Percentiles rank a stretch among this genome's conserved stretches.
Conservation (phyloP, 2,888 invertebrate species). For the Tenthredo amoena region DNA sequence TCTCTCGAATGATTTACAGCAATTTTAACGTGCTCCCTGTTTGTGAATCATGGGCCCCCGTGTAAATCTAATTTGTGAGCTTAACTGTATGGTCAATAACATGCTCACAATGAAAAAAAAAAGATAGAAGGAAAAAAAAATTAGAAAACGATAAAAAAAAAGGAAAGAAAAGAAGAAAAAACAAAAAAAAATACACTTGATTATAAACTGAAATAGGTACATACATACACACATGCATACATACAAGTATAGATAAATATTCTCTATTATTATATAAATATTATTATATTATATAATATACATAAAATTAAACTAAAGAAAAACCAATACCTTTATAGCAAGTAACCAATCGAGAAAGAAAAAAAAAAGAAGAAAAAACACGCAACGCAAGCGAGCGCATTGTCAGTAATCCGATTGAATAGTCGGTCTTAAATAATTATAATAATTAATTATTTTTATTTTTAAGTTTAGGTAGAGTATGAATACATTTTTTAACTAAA, state of each 20-base stretch:
- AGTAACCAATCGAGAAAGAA: slow-evolving; percentile 62
- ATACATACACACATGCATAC: slow-evolving; percentile 36
- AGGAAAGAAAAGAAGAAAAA: slow-evolving; percentile 48
- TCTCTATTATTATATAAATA: slow-evolving; percentile 63
- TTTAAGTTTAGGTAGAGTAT: slow-evolving; percentile 67
- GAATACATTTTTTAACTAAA: slow-evolving; percentile 68
- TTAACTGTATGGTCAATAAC: slow-evolving; percentile 62
- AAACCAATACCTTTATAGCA: slow-evolving; percentile 65
- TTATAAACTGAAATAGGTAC: slow-evolving; percentile 63
- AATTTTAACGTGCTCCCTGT: slow-evolving; percentile 63
- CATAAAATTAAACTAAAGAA: slow-evolving; percentile 61
- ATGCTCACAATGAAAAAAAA: slow-evolving; percentile 58
- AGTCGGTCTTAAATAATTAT: slow-evolving; percentile 64
- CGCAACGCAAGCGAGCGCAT: slow-evolving; percentile 59
- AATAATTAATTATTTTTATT: slow-evolving; percentile 62
- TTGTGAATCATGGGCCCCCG: slow-evolving; percentile 57
- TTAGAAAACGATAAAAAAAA: slow-evolving; percentile 26
- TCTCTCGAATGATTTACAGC: slow-evolving; percentile 31
- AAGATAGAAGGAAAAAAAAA: slow-evolving; percentile 46
- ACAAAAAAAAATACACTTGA: slow-evolving; percentile 60
- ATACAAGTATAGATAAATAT: slow-evolving; percentile 62
- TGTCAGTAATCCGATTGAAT: slow-evolving; percentile 58
- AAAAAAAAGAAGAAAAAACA: neutral
- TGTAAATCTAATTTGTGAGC: slow-evolving; percentile 61
- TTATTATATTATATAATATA: slow-evolving; percentile 60